Evolutionary conservation across 2,113 vertebrate species (phyloP).

Genomic region (Chiloscyllium plagiosum): DNA sequence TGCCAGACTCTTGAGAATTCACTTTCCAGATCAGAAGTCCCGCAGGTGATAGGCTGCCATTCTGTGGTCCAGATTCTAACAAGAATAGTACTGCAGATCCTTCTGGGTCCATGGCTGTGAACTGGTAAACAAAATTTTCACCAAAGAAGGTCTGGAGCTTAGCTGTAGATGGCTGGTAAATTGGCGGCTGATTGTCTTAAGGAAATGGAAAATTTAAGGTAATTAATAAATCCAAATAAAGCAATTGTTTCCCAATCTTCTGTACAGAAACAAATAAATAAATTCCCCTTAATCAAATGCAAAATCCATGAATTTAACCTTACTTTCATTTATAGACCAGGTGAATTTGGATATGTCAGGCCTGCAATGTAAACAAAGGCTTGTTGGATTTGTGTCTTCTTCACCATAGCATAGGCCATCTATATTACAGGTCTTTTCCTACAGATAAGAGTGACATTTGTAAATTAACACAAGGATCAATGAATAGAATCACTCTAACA

Average conservation of each 20-base stretch:
- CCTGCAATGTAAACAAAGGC: constrained; percentile 60
- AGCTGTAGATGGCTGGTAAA: constrained; percentile 56
- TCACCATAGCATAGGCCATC: constrained; percentile 62
- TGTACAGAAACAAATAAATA: not conserved
- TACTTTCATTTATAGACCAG: constrained; percentile 65
- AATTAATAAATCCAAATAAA: not conserved
- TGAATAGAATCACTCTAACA: not conserved
- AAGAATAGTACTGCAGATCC: constrained; percentile 67
- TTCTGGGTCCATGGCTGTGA: constrained; percentile 62
- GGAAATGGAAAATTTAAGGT: constrained; percentile 43
- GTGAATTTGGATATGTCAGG: constrained; percentile 54
- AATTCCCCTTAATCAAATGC: not conserved
- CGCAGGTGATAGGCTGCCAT: constrained; percentile 59
- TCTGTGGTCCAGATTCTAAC: constrained; percentile 58
- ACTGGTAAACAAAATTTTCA: constrained; percentile 74
- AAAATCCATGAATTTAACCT: constrained; percentile 11
- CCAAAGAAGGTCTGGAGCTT: constrained; percentile 61
- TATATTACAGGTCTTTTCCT: constrained; percentile 62
- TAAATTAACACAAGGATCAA: not conserved
- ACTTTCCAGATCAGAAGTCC: constrained; percentile 72
- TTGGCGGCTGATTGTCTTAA: constrained; percentile 63
- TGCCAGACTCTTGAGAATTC: constrained; percentile 43
- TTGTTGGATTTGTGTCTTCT: constrained; percentile 54
- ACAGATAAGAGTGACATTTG: constrained; percentile 3
- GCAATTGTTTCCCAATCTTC: not conserved